These are phyloP conservation scores for Rhinolophus sinicus DNA, from an alignment of 2,113 vertebrate species.

Conservation along the genomic window DNA sequence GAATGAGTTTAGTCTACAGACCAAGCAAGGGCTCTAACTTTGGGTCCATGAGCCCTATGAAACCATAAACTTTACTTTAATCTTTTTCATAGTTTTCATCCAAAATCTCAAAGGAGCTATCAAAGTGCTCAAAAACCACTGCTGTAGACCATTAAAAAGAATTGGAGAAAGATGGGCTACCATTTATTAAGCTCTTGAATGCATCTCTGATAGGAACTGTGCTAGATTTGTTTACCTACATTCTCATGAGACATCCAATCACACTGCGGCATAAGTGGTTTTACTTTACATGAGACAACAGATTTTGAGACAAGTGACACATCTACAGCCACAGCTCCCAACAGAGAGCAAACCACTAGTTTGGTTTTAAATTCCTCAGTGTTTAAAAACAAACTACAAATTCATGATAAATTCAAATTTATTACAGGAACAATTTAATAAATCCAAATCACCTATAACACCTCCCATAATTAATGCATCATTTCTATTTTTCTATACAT, in stretches of 20 bases:
- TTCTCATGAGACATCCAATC: not conserved
- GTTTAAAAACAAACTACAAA: not conserved
- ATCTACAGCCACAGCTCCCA: not conserved
- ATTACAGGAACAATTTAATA: not conserved
- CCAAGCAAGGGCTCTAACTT: not conserved
- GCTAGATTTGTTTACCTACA: not conserved
- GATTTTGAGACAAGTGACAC: not conserved
- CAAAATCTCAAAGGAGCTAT: not conserved
- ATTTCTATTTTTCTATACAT: not conserved
- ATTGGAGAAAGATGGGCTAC: not conserved
- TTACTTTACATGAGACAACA: not conserved
- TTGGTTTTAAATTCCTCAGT: not conserved
- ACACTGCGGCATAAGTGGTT: not conserved
- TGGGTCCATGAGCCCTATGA: not conserved
- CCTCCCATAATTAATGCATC: not conserved
- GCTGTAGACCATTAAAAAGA: not conserved
- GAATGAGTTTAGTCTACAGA: not conserved
- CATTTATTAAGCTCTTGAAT: not conserved
- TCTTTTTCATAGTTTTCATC: not conserved
- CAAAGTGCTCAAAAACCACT: not conserved
- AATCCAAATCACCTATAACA: not conserved
- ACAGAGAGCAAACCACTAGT: not conserved
- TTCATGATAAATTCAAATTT: not conserved
- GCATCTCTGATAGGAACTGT: not conserved
- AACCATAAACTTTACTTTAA: not conserved